phyloP scores from a whole-genome alignment of 2,113 vertebrate genomes.

The Pelodiscus sinensis region DNA sequence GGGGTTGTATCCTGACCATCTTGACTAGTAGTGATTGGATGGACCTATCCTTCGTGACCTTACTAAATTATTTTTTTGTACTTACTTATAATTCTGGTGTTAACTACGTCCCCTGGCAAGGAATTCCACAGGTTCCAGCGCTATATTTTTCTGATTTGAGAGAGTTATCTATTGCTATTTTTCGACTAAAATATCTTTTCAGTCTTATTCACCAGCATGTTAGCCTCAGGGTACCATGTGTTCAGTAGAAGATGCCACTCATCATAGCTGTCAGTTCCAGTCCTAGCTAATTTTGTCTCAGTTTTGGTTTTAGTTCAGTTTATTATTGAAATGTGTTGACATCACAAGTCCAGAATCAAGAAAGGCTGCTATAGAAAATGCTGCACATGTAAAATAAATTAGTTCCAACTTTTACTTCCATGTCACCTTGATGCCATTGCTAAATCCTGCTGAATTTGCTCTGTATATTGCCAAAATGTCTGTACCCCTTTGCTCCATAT shows the following conservation, averaged over 20 bases:
- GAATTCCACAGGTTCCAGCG: neutral
- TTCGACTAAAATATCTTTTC: neutral
- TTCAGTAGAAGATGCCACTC: neutral
- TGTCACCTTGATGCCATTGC: neutral
- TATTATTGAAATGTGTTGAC: neutral
- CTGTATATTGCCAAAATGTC: neutral
- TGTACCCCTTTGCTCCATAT: accelerated
- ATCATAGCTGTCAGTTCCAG: neutral
- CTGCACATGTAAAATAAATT: neutral
- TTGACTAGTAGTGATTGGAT: too few species aligned
- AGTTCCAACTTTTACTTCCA: neutral
- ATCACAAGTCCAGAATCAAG: neutral
- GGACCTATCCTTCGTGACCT: too few species aligned
- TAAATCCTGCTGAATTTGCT: neutral
- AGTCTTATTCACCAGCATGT: neutral
- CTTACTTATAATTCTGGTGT: too few species aligned
- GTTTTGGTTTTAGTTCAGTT: neutral
- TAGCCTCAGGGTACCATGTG: neutral
- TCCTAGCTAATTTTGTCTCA: neutral
- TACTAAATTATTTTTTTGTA: too few species aligned
- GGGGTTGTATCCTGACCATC: too few species aligned
- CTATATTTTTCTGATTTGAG: neutral
- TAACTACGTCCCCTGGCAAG: too few species aligned
- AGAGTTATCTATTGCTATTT: neutral
- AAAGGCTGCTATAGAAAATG: neutral